Base-by-base conservation (phyloP, 2,113 vertebrate genomes). In the Varanus salvator region DNA sequence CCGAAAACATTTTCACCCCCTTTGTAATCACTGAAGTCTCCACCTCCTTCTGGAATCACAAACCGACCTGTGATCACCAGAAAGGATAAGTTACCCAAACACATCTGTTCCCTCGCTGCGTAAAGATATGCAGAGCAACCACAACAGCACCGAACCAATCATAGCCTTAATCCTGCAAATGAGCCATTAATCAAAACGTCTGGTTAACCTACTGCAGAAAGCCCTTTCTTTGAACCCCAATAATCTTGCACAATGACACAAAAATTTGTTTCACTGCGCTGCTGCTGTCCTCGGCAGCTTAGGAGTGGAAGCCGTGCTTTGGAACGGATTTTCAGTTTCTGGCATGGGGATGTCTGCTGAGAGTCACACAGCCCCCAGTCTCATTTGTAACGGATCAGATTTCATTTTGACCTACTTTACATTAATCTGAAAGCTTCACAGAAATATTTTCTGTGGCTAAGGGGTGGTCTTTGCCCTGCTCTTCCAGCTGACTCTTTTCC, bases 321-420 rank as follows among this genome's bases (percentile, higher is more conserved):
- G 85, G 74, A 77, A 86, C 60, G 85, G 72, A 86, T 38, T 44
- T 75, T 71, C 48, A 48, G 38, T 71, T 80, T 81, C 64, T 88
- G 87, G 87, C 86, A 57, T 12, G 29, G 86, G 52, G 44, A 80
- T 44, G 50, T 60, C 38, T 48, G 5, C 57, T 75, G 29, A 17
- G n/a, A 25, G 81, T 74, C 29, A 64, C 38, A 54, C 19, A 84
- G 60, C 38, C 52, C 68, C 87, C 14, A 38, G 48, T 54, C 88
- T 89, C 72, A 68, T 84, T 84, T 84, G 72, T 52, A 89, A 84
- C 19, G 57, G 77, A 74, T 86, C 57, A 76, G 66, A 66, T 90
- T 91, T 91, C 88, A 68, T 88, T 87, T 87, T 66, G 64, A 86
- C 44, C 72, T 89, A 66, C 44, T 90, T 44, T 66, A 93, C 69